Evolutionary conservation across 92 coral and sea anemone genomes (phyloP).

Genomic region (Heteractis magnifica): DNA sequence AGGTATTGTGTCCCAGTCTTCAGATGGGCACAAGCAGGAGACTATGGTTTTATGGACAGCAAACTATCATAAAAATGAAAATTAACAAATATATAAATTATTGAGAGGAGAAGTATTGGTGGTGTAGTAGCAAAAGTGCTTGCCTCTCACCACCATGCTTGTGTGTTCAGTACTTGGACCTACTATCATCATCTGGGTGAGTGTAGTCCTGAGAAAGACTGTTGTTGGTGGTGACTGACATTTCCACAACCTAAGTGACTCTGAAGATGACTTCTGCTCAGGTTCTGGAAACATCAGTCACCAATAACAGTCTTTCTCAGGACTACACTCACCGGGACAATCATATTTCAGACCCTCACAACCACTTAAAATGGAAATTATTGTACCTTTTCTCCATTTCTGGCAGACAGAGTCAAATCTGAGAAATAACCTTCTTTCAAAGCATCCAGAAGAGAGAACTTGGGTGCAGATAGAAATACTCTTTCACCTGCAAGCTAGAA

Average conservation of each 20-base stretch:
- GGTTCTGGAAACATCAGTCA: too few species aligned
- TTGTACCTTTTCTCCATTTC: constrained; percentile 66
- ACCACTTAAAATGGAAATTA: neutral
- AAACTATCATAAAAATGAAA: constrained; percentile 40
- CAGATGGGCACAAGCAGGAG: constrained; percentile 56
- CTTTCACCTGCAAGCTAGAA: constrained; percentile 36
- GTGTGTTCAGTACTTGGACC: too few species aligned
- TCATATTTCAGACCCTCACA: neutral
- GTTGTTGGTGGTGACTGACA: too few species aligned
- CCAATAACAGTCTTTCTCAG: too few species aligned
- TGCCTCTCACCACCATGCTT: too few species aligned
- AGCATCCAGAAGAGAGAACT: constrained; percentile 66
- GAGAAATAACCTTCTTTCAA: constrained; percentile 59
- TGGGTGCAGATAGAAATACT: neutral
- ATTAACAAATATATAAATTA: neutral
- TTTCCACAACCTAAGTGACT: too few species aligned
- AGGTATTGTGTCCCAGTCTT: constrained; percentile 65
- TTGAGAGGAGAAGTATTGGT: neutral
- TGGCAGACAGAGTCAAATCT: constrained; percentile 64
- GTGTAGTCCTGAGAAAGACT: too few species aligned
- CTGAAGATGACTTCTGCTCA: too few species aligned
- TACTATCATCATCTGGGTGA: too few species aligned
- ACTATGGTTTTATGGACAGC: constrained; percentile 71
- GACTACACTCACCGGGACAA: too few species aligned
- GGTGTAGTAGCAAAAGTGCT: too few species aligned